These are phyloP conservation scores for Hirtodrosophila confusa DNA, from an alignment of 2,888 invertebrate species.

Conservation along the genomic window DNA sequence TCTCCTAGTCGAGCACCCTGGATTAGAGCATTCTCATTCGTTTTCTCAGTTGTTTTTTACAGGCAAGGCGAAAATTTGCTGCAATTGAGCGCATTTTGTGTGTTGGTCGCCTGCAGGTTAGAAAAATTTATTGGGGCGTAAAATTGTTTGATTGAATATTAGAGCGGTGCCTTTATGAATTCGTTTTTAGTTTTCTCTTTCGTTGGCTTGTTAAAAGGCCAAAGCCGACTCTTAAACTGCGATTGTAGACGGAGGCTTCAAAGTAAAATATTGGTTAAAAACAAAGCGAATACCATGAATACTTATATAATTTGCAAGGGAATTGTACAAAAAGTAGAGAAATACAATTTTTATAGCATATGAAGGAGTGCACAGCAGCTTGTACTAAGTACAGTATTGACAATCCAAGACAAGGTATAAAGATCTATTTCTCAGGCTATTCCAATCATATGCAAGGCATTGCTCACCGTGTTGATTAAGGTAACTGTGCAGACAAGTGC, in stretches of 20 bases:
- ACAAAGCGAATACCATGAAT: no score
- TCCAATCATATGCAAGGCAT: conserved; percentile 46
- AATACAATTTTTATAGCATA: background rate
- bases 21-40: background rate
- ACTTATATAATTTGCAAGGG: no score
- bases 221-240: conserved; percentile 15
- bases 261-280: no score
- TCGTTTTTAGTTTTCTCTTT: conserved; percentile 33
- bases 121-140: conserved; percentile 70
- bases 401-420: background rate
- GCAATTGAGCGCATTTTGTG: conserved; percentile 65
- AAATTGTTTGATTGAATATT: conserved; percentile 80
- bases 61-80: conserved; percentile 63
- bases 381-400: background rate
- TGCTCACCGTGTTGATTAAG: conserved; percentile 53
- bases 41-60: conserved; percentile 5
- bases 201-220: conserved; percentile 9
- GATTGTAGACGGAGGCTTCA: background rate
- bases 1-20: no score
- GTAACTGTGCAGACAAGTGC: conserved; percentile 25
- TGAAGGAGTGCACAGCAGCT: background rate
- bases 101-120: conserved; percentile 60
- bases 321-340: background rate
- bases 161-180: conserved; percentile 46
- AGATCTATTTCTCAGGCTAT: conserved; percentile 25